Base-by-base conservation (phyloP, 1,140 invertebrate species). In the Drosophila triauraria region DNA sequence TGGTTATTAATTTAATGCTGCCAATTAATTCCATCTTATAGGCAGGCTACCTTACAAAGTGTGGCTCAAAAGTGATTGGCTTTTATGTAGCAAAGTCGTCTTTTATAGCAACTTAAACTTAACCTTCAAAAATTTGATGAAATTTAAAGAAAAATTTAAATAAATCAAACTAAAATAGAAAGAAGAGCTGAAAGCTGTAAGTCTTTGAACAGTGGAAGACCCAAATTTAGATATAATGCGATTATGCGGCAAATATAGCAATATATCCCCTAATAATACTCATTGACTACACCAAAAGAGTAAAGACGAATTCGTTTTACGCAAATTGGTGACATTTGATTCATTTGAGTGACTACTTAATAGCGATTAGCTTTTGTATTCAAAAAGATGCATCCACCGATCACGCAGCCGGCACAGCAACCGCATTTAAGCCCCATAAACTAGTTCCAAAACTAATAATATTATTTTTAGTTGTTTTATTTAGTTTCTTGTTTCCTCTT, bases 291-390 rank as follows among this genome's bases (percentile, higher is more conserved):
- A 20, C 4, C 7, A 40, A 30, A 54, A 50, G 46, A 17, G 53
- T 69, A 57, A 35, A 25, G 9, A 38, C 64, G 3, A 20, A 38
- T 69, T 71, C 32, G 63, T 32, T 32, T 40, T 30, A 8, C 7
- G n/a, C 23, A 47, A 54, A 44, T 3, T 38, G 5, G 12, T 50
- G 68, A 30, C 46, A 72, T 72, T 71, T 72, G 35, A 59, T 71
- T 71, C 44, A 71, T 71, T 35, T 58, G 46, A 72, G 30, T 23
- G 53, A 72, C 69, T 71, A 60, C 53, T 51, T 72, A 59, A 50
- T 51, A 43, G 30, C 67, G 54, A 60, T 72, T 60, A 72, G 35
- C 69, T 72, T 43, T 72, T 72, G 67, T 72, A 38, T 50, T 71
- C 38, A 72, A 58, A 72, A 35, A 59, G 17, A 67, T 72, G 65